These are phyloP conservation scores for Drosophila cracens DNA, from an alignment of 2,888 invertebrate species.

Conservation along the genomic window DNA sequence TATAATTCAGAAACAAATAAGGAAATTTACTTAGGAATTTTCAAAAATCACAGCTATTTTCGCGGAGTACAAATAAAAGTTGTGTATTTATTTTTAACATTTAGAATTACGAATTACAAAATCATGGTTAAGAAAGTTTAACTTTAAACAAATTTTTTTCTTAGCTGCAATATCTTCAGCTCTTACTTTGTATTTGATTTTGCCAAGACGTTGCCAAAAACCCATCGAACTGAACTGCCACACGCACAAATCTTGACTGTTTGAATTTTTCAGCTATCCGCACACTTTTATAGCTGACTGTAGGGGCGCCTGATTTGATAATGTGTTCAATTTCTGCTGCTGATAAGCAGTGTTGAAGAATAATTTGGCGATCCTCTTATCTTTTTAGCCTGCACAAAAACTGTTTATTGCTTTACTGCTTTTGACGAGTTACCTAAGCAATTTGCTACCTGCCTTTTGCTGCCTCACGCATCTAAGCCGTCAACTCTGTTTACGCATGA, in stretches of 20 bases:
- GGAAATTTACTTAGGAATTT: too few species aligned
- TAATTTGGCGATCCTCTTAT: slow-evolving; percentile 40
- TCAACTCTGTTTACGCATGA: slow-evolving; percentile 73
- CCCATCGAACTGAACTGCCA: slow-evolving; percentile 37
- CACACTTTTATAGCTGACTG: slow-evolving; percentile 56
- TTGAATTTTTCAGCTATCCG: neutral
- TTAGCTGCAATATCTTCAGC: neutral
- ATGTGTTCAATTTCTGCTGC: neutral
- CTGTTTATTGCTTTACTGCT: slow-evolving; percentile 49
- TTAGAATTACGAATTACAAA: neutral
- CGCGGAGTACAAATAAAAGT: too few species aligned
- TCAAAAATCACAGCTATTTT: too few species aligned
- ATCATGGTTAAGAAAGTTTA: neutral
- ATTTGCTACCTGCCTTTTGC: slow-evolving; percentile 50
- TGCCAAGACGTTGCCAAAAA: slow-evolving; percentile 50
- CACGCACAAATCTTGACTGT: slow-evolving; percentile 42
- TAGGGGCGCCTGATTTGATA: slow-evolving; percentile 5
- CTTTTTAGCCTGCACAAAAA: slow-evolving; percentile 24
- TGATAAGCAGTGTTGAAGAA: slow-evolving; percentile 35
- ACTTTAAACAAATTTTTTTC: neutral
- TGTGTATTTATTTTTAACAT: neutral
- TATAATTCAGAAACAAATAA: too few species aligned
- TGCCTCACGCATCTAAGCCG: slow-evolving; percentile 53
- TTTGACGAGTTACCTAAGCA: slow-evolving; percentile 45
- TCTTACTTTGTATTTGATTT: slow-evolving; percentile 32